A percentile compares a stretch with the other conserved stretches of the same genome.
These are phyloP conservation scores for Ophion ventricosus DNA, from an alignment of 2,888 invertebrate genomes.

Conservation along the genomic window DNA sequence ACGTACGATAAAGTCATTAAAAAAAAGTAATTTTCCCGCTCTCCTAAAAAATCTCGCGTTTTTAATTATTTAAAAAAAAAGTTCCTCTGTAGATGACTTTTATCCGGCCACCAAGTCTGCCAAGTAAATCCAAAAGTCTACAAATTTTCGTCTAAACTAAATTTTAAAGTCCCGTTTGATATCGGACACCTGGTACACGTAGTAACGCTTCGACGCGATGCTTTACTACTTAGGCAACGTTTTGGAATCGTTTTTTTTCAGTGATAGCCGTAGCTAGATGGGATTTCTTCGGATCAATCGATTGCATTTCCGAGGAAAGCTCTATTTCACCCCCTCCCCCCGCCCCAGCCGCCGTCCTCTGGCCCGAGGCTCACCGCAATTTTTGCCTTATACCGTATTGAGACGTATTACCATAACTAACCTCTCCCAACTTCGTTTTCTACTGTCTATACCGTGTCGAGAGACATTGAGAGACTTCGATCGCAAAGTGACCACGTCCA, in stretches of 20 bases:
- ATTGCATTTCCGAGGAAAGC: conserved; percentile 60
- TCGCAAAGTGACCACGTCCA: conserved; percentile 47
- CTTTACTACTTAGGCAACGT: neutral
- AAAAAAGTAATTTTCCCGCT: no score
- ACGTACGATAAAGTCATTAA: no score
- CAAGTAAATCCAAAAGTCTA: neutral
- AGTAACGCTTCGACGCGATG: neutral
- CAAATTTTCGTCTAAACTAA: neutral
- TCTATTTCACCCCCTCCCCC: neutral
- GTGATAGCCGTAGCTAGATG: conserved; percentile 18
- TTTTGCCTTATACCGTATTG: neutral
- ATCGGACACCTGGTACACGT: neutral
- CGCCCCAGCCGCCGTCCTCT: neutral
- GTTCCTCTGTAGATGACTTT: neutral
- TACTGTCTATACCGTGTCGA: neutral
- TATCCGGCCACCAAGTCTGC: neutral
- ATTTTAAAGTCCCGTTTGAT: neutral
- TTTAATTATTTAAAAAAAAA: no score
- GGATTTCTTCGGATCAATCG: conserved; percentile 59
- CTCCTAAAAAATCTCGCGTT: no score
- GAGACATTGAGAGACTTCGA: conserved; percentile 49
- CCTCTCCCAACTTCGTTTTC: conserved; percentile 65
- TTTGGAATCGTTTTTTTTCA: neutral
- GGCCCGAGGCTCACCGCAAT: neutral
- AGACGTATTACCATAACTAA: conserved; percentile 68